These are phyloP conservation scores for Tyrophagus putrescentiae DNA, from an alignment of 1,140 invertebrate genomes.

Conservation along the genomic window DNA sequence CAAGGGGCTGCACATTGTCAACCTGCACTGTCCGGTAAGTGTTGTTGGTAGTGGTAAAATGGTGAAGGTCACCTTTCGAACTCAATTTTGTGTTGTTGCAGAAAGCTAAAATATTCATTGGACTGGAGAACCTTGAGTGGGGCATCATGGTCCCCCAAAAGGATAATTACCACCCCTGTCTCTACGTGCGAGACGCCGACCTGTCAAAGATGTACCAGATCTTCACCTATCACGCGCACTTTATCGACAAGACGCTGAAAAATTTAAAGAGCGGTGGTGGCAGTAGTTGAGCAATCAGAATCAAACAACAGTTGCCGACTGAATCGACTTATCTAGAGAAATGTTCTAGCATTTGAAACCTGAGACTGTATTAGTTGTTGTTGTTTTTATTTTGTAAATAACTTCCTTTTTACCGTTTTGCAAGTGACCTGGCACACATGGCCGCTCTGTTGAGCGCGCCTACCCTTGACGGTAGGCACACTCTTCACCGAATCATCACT, in stretches of 20 bases:
- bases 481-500: too few species aligned
- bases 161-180: not conserved
- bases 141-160: not conserved
- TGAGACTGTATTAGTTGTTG: too few species aligned
- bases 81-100: not conserved
- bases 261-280: too few species aligned
- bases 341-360: too few species aligned
- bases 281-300: too few species aligned
- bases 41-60: not conserved
- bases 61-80: not conserved
- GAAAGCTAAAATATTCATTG: not conserved
- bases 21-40: constrained; percentile 9
- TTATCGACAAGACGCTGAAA: constrained; percentile 3
- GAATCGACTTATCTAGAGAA: too few species aligned
- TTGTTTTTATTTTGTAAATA: too few species aligned
- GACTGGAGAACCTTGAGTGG: not conserved
- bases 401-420: too few species aligned
- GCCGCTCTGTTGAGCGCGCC: too few species aligned
- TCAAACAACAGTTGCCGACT: too few species aligned
- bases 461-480: too few species aligned
- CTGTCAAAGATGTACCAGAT: not conserved
- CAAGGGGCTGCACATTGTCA: constrained; percentile 6
- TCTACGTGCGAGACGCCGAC: not conserved
- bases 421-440: too few species aligned
- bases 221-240: constrained; percentile 1